Percentiles rank a stretch among this genome's conserved stretches.
These are phyloP conservation scores for Genyomyrus donnyi DNA, from an alignment of 2,113 vertebrate genomes.

Conservation along the genomic window DNA sequence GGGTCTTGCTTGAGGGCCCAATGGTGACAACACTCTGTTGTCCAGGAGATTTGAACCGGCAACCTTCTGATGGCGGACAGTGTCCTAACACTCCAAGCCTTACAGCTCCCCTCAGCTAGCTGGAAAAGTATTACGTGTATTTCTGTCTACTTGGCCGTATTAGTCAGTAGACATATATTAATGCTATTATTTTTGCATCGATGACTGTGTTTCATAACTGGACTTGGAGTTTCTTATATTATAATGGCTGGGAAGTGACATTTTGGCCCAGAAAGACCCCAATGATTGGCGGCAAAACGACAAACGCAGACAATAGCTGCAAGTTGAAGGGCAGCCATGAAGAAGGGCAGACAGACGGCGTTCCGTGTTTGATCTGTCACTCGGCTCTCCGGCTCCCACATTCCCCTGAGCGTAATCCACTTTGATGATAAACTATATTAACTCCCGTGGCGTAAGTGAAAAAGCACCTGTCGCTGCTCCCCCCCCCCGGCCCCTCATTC, in stretches of 20 bases:
- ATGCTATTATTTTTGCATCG: neutral
- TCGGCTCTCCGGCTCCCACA: slow-evolving; percentile 65
- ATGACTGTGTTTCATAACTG: neutral
- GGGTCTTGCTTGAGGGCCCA: neutral
- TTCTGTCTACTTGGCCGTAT: neutral
- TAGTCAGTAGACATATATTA: neutral
- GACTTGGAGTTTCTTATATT: neutral
- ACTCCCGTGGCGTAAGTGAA: slow-evolving; percentile 70
- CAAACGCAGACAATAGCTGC: slow-evolving; percentile 55
- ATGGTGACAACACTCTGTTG: neutral
- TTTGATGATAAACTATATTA: slow-evolving; percentile 80
- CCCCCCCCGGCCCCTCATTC: slow-evolving; percentile 40
- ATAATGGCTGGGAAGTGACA: neutral
- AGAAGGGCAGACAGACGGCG: slow-evolving; percentile 57
- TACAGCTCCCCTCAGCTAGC: neutral
- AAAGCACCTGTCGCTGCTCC: slow-evolving; percentile 78
- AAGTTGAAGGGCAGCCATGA: slow-evolving; percentile 48
- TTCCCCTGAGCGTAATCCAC: slow-evolving; percentile 67
- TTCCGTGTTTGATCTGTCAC: slow-evolving; percentile 68
- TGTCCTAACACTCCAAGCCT: neutral
- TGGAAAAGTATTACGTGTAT: neutral
- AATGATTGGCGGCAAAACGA: slow-evolving; percentile 12
- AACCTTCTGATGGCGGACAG: neutral
- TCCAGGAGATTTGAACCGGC: neutral
- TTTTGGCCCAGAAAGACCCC: neutral